Base-by-base conservation (phyloP, 2,888 invertebrate species). In the Nematopogon swammerdamellus region DNA sequence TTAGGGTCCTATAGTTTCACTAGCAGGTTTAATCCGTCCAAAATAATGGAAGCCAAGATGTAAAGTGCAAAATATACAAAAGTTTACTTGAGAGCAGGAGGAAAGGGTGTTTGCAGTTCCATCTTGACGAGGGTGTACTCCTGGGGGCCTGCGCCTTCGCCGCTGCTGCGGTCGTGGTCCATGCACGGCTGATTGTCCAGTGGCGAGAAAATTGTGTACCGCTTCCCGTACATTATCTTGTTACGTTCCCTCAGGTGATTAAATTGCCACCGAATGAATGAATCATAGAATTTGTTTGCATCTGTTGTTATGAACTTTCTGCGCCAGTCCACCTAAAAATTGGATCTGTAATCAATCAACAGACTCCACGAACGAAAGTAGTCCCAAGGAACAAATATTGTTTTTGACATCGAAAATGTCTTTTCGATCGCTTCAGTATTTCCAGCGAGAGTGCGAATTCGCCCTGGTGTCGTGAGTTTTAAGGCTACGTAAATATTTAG, bases 271-370 rank as follows among this genome's bases (percentile, higher is more conserved):
- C 92, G 84, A 1, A 99, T 90, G 72, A 99, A 99, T 1, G 97
- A 96, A 72, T 99, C 98, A 68, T 88, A 99, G 70, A 92, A 99
- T 1, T 95, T 96, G 80, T 99, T 99, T 0, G 85, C 93, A 72
- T 98, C 97, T 0, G 99, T 99, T 2, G 99, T 99, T 54, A 99
- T 92, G 65, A 99, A 99, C n/a, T 91, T 89, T 49, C 99, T 84
- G 43, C 99, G 85, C 98, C 98, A 99, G 72, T 99, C 99, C 55
- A 95, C 86, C 92, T 96, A 70, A 29, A 64, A 60, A 57, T 46
- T 20, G 14, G 4, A 25, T 25, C 25, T 25, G 8, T 25, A n/a
- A n/a, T n/a, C n/a, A 25, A 51, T 10, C 19, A 50, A 45, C 17
- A 49, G 43, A 36, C 17, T 42, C 44, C 48, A 30, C 36, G 11